Conservation (phyloP, 2,113 vertebrate genomes). For the Cnemophilus loriae region DNA sequence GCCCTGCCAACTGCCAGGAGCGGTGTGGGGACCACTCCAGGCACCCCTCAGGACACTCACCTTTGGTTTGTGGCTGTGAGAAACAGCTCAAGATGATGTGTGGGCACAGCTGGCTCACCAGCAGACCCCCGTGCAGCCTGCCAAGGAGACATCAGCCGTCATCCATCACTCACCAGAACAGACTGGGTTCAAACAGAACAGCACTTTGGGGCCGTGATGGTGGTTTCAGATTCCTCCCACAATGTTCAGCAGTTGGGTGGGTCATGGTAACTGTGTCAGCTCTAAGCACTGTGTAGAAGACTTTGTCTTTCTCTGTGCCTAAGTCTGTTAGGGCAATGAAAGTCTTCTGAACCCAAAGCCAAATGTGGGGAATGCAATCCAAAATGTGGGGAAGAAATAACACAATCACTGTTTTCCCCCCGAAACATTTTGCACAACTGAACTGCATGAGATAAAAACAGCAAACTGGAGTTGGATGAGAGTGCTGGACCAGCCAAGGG, state of each 20-base stretch:
- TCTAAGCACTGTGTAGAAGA: neutral
- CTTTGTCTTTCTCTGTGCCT: neutral
- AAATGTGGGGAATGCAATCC: no score
- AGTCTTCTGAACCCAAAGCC: neutral
- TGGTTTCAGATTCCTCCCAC: neutral
- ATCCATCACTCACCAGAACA: neutral
- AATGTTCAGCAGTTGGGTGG: neutral
- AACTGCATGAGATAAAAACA: neutral
- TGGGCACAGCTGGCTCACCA: neutral
- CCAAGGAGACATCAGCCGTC: neutral
- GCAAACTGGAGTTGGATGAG: neutral
- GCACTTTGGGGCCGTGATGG: neutral
- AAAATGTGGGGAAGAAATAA: neutral
- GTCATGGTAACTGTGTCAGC: neutral
- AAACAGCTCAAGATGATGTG: neutral
- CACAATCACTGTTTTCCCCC: neutral
- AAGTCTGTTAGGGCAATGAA: neutral
- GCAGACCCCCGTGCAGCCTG: neutral
- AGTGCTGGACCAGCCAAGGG: accelerated
- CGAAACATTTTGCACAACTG: neutral
- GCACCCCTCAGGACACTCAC: neutral
- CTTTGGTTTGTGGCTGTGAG: neutral
- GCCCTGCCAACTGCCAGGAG: neutral
- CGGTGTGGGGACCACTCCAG: neutral
- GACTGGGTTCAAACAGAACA: neutral